A percentile compares a stretch with the other conserved stretches of the same genome.
phyloP scores from a whole-genome alignment of 2,113 vertebrate genomes.

The Strigops habroptila region DNA sequence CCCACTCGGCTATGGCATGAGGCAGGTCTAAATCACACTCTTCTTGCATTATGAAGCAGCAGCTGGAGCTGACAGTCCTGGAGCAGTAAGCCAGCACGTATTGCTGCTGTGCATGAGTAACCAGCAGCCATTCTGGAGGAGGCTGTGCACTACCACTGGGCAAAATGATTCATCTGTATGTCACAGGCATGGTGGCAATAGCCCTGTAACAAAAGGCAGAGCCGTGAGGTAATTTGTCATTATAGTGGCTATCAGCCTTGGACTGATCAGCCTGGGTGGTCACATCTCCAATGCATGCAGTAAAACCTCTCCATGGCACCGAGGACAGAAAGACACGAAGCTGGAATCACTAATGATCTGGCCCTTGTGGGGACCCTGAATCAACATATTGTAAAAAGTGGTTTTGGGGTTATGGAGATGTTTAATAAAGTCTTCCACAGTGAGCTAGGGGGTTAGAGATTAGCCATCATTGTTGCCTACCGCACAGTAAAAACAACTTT shows the following conservation, averaged over 20 bases:
- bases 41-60: not conserved
- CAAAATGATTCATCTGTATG: conserved; percentile 38
- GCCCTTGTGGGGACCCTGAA: not conserved
- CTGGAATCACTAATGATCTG: not conserved
- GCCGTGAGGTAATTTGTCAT: conserved; percentile 15
- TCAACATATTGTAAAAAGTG: not conserved
- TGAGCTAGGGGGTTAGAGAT: not conserved
- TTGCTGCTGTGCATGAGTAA: conserved; percentile 46
- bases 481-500: not conserved
- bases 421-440: not conserved
- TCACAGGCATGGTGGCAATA: not conserved
- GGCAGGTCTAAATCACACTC: not conserved
- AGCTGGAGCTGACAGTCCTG: not conserved
- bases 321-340: not conserved
- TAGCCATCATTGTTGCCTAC: accelerated
- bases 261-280: conserved; percentile 6
- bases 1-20: not conserved
- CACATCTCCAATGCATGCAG: not conserved
- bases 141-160: not conserved
- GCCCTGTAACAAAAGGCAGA: conserved; percentile 35
- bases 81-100: not conserved
- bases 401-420: not conserved
- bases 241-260: not conserved
- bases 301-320: not conserved
- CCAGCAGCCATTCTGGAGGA: conserved; percentile 22